These are phyloP conservation scores for Donacobius atricapilla DNA, from an alignment of 2,113 vertebrate genomes.

Conservation along the genomic window DNA sequence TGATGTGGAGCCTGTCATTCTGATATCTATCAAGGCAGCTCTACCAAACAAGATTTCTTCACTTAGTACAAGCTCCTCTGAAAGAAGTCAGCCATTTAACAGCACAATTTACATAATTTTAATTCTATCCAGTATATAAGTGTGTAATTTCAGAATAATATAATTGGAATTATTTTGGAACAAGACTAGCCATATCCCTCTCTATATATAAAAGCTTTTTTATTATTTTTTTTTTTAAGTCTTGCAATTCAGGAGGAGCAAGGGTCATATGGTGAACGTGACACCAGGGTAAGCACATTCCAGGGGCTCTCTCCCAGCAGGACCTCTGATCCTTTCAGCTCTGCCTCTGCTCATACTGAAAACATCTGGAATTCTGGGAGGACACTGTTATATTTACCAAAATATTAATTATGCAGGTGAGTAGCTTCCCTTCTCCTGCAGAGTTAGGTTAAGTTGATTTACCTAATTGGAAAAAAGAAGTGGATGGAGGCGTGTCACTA, in stretches of 20 bases:
- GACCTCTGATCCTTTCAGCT: conserved; percentile 7
- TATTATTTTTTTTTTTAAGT: not conserved
- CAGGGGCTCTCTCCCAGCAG: not conserved
- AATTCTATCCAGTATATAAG: not conserved
- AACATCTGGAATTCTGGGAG: not conserved
- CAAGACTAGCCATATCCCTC: not conserved
- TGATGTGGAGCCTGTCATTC: conserved; percentile 26
- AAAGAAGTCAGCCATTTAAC: not conserved
- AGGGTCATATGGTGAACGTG: not conserved
- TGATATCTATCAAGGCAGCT: conserved; percentile 2
- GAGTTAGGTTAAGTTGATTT: not conserved
- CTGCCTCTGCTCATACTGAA: not conserved
- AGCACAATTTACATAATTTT: not conserved
- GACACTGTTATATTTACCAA: not conserved
- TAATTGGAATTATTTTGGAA: not conserved
- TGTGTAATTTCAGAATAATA: not conserved
- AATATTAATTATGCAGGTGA: not conserved
- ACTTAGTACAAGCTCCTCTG: not conserved
- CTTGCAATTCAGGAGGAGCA: not conserved
- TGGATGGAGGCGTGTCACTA: not conserved
- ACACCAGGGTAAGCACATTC: not conserved
- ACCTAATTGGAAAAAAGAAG: not conserved
- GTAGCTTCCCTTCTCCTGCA: not conserved
- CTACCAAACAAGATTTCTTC: not conserved
- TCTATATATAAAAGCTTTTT: not conserved